Base-by-base conservation (phyloP, 2,888 invertebrate genomes). In the Dastarcus helophoroides region DNA sequence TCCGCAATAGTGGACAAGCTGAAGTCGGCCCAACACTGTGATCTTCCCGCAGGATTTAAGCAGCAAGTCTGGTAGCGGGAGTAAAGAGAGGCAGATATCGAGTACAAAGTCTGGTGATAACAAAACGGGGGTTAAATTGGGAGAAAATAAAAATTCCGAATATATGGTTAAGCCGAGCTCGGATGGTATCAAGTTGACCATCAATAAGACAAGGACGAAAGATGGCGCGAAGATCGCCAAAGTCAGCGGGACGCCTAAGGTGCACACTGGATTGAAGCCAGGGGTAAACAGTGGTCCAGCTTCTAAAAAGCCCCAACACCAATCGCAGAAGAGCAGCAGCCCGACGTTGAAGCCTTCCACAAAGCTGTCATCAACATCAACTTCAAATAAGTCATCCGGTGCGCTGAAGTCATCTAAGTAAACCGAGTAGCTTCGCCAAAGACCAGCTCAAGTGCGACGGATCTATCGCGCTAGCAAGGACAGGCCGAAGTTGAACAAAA, bases 111-210 rank as follows among this genome's bases (percentile, higher is more conserved):
- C 54, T 11, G 53, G 57, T 10, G 60, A 60, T 25, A 53, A 56
- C 2, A 63, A 62, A 35, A 51, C 46, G 22, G 40, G 48, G 3
- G 33, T 32, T 5, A 55, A 52, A 13, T 62, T 60, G 46, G 47
- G 58, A 1, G 67, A 66, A 22, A 68, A 62, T 35, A 80, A 80
- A 61, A 79, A 79, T 52, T 78, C 80, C 14, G 86, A 86, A 50
- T 89, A 89, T 49, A 85, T 85, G 78, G 84, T 90, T 1, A 90
- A 89, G 52, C 81, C 82, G 10, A 85, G 86, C 52, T 78, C 78
- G 9, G 88, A 88, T 46, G 88, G 88, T 3, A 84, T 91, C 65
- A 91, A 90, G 58, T 73, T 91, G 31, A 91, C 88, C 2, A 88
- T 90, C 14, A 90, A 89, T 51, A 90, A 90, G 64, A 86, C 89